Evolutionary conservation across 53 echinoderm and acorn worm species (phyloP).

Genomic region (Paracentrotus lividus): DNA sequence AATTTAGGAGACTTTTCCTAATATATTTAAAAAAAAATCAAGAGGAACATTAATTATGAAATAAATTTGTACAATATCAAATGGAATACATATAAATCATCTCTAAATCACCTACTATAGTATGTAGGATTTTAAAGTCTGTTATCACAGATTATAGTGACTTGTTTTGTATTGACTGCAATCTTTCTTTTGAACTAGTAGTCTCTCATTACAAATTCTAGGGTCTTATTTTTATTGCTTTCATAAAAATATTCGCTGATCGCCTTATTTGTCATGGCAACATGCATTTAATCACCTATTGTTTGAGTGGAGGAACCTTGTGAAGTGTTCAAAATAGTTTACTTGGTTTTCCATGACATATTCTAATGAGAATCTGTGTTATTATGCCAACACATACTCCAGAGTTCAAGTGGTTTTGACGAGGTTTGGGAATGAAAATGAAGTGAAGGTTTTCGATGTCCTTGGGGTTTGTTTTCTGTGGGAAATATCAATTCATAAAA

Average conservation of each 20-base stretch:
- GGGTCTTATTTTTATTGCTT: neutral
- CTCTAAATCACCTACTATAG: too few relatives aligned
- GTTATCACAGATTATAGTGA: neutral
- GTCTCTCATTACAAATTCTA: neutral
- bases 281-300: neutral
- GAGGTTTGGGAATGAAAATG: too few relatives aligned
- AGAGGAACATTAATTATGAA: too few relatives aligned
- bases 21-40: too few relatives aligned
- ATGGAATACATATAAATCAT: neutral
- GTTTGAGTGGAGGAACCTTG: neutral
- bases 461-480: too few relatives aligned
- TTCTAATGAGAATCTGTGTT: neutral
- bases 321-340: neutral
- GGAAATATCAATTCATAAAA: too few relatives aligned
- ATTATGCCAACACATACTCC: neutral
- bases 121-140: neutral
- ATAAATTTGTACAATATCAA: too few relatives aligned
- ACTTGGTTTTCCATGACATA: too few relatives aligned
- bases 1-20: too few relatives aligned
- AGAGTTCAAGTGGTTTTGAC: neutral
- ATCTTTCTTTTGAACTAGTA: too few relatives aligned
- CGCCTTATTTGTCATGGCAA: neutral
- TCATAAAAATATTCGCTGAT: neutral
- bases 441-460: too few relatives aligned
- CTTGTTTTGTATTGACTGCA: too few relatives aligned